Conservation (phyloP, 2,113 vertebrate species). For the Tilapia sparmanii region DNA sequence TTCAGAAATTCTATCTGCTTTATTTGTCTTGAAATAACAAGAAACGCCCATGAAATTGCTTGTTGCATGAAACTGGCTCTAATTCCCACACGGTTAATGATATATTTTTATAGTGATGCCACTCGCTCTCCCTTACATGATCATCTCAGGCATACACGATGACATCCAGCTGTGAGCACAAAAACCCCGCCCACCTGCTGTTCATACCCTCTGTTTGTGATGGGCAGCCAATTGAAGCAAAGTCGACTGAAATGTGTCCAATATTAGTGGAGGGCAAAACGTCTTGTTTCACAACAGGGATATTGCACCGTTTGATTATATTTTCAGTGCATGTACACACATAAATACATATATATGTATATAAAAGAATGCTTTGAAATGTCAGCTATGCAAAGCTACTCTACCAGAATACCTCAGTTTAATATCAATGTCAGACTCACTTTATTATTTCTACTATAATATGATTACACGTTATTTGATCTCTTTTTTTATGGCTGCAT, state of each 20-base stretch:
- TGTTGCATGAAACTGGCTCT: neutral
- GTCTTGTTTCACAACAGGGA: fast-evolving
- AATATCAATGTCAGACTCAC: neutral
- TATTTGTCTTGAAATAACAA: neutral
- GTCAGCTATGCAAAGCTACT: neutral
- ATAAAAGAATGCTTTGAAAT: neutral
- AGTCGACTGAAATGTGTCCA: neutral
- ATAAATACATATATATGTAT: neutral
- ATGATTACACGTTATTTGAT: neutral
- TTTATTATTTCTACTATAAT: neutral
- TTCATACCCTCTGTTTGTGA: neutral
- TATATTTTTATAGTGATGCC: neutral
- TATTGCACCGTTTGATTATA: neutral
- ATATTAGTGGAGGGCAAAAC: neutral
- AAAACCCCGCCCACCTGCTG: neutral
- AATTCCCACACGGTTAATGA: neutral
- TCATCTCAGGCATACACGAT: neutral
- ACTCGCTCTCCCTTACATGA: neutral
- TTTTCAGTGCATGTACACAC: neutral
- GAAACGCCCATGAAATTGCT: neutral
- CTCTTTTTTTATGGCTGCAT: neutral
- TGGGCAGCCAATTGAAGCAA: neutral
- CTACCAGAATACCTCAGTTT: neutral
- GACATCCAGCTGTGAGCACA: neutral
- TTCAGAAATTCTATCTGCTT: neutral